Evolutionary conservation across 2,888 invertebrate species (phyloP), one percentile per base, ranked within the genome.

Genomic region (Linyphia triangularis): DNA sequence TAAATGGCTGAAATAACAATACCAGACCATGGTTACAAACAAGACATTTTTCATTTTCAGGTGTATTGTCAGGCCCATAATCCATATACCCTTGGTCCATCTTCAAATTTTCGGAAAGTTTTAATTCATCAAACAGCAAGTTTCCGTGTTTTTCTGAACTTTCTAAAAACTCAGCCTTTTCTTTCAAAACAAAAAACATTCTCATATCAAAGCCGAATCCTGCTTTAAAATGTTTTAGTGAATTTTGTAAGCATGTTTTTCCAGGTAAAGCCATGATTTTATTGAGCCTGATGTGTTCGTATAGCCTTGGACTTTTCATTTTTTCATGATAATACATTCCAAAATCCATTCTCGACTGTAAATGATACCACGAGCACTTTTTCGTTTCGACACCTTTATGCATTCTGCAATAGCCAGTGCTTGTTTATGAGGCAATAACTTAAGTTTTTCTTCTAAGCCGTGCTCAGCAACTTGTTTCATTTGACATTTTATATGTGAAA

Each of bases 11-110:
- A 81, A 81, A 81, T 57, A 81, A n/a, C 5, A 69, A 13, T 2
- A 81, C 57, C 10, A 81, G 28, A 1, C 81, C 70, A 69, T 81
- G 81, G 37, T 81, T 61, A 69, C 69, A 51, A n/a, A n/a, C n/a
- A n/a, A n/a, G n/a, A n/a, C n/a, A n/a, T n/a, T n/a, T n/a, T n/a
- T n/a, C n/a, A n/a, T n/a, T n/a, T n/a, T n/a, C n/a, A n/a, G n/a
- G n/a, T n/a, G n/a, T n/a, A n/a, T n/a, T n/a, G n/a, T n/a, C n/a
- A n/a, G n/a, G n/a, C 5, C 77, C 77, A 61, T 63, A 77, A 19
- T 63, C 77, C 1, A 24, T 24, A 33, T 3, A 77, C 4, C 40
- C 77, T 63, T 77, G 30, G 16, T 63, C 26, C 6, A 22, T 6
- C 4, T 63, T 63, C 30, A 33, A 24, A 33, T 63, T 30, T 63